These are phyloP conservation scores for Morpho achilles DNA, from an alignment of 2,888 invertebrate species.

Conservation along the genomic window DNA sequence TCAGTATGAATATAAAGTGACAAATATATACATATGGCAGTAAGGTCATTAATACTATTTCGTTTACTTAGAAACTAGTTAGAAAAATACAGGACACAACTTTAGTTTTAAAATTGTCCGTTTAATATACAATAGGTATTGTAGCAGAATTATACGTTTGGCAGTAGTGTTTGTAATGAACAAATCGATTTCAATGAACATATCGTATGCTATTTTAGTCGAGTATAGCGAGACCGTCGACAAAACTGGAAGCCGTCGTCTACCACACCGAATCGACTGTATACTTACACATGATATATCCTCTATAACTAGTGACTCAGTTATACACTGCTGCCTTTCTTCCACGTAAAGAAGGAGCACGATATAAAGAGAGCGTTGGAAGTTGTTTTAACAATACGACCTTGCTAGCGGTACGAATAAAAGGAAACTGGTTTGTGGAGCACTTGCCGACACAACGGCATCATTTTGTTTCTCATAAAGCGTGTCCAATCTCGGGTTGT, in stretches of 20 bases:
- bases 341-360: slow-evolving; percentile 12
- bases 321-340: slow-evolving; percentile 22
- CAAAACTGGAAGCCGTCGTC: slow-evolving; percentile 13
- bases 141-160: not conserved
- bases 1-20: no score
- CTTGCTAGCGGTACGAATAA: slow-evolving; percentile 31
- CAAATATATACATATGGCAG: no score
- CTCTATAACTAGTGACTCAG: not conserved
- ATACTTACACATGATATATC: slow-evolving; percentile 1
- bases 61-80: no score
- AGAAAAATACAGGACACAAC: no score
- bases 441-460: slow-evolving; percentile 36
- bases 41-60: no score
- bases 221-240: slow-evolving; percentile 35
- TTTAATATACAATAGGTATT: not conserved
- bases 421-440: slow-evolving; percentile 40
- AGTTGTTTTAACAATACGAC: slow-evolving; percentile 25
- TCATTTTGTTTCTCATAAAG: slow-evolving; percentile 41
- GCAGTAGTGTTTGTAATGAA: slow-evolving; percentile 19
- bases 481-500: slow-evolving; percentile 10
- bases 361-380: slow-evolving; percentile 16
- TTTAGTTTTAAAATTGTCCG: not conserved
- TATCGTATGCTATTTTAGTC: slow-evolving; percentile 45
- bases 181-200: slow-evolving; percentile 48
- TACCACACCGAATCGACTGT: slow-evolving; percentile 2